Evolutionary conservation across 2,113 vertebrate species (phyloP).

Genomic region (Carollia perspicillata): DNA sequence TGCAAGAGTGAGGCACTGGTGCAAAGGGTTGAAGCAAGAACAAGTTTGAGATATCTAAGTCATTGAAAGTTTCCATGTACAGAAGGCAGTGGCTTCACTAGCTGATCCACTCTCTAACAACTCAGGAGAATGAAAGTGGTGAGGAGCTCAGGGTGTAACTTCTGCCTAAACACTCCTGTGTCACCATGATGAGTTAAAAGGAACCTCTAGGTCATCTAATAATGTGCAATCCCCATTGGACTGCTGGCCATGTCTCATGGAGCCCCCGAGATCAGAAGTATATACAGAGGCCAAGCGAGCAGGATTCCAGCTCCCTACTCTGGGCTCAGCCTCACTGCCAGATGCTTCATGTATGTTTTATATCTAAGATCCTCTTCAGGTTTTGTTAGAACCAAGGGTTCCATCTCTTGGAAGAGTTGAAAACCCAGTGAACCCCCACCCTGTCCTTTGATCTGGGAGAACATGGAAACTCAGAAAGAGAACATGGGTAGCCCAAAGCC

Average conservation of each 20-base stretch:
- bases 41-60: neutral
- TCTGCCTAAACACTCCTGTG: neutral
- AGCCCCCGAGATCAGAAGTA: too few relatives aligned
- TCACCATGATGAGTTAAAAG: neutral
- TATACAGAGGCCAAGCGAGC: neutral
- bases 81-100: neutral
- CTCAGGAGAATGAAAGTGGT: neutral
- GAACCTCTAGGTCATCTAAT: neutral
- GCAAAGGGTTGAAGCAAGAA: neutral
- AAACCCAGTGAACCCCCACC: neutral
- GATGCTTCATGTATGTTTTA: neutral
- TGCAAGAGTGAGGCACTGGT: neutral
- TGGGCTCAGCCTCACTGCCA: neutral
- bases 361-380: neutral
- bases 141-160: neutral
- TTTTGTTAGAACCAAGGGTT: neutral
- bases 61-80: neutral
- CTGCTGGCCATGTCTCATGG: neutral
- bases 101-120: neutral
- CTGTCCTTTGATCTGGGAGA: neutral
- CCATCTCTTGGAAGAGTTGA: neutral
- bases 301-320: neutral
- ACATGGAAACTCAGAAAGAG: neutral
- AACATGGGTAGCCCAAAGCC: neutral
- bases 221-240: neutral